These are phyloP conservation scores for Galerucella calmariensis DNA, from an alignment of 2,888 invertebrate species.

Conservation along the genomic window DNA sequence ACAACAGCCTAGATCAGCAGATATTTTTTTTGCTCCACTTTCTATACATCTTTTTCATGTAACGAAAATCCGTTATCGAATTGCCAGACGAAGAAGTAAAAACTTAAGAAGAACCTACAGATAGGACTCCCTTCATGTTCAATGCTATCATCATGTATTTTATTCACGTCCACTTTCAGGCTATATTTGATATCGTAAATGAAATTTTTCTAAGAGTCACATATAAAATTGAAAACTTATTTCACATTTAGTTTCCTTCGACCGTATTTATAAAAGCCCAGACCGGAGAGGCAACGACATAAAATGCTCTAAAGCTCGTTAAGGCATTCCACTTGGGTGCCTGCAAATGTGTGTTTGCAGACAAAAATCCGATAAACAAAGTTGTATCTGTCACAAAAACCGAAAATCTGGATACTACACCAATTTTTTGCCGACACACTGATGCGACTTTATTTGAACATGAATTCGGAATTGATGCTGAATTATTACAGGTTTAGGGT, in stretches of 20 bases:
- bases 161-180: too few species aligned
- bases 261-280: conserved; percentile 2
- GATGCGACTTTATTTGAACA: not conserved
- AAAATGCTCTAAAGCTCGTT: conserved; percentile 1
- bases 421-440: not conserved
- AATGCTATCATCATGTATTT: too few species aligned
- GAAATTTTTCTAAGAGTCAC: too few species aligned
- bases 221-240: not conserved
- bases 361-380: conserved; percentile 8
- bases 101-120: too few species aligned
- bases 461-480: not conserved
- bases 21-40: too few species aligned
- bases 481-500: not conserved
- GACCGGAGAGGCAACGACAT: not conserved
- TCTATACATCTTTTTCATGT: too few species aligned
- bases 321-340: not conserved
- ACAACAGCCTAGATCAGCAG: too few species aligned
- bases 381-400: conserved; percentile 4
- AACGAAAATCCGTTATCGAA: too few species aligned
- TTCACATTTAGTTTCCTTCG: not conserved
- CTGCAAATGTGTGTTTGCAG: conserved; percentile 1
- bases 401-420: not conserved
- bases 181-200: too few species aligned
- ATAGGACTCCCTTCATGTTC: too few species aligned
- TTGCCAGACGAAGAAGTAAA: too few species aligned